Base-by-base conservation (phyloP, 2,113 vertebrate species). In the Ceyx cyanopectus region DNA sequence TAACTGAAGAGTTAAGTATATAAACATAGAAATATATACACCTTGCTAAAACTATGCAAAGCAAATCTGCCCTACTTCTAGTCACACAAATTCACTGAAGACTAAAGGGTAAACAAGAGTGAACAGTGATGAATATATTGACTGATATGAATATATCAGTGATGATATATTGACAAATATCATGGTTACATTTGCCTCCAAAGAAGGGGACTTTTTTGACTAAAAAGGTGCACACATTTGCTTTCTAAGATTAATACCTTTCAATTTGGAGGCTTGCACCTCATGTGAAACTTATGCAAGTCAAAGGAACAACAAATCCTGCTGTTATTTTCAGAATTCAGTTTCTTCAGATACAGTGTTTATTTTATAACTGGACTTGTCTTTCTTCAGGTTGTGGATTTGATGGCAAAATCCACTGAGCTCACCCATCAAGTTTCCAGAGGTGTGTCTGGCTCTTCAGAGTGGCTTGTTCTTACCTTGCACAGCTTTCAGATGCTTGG, bases 101-200 rank as follows among this genome's bases (percentile, higher is more conserved):
- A 56, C 13, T 46, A 86, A n/a, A 1, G 18, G 20, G 8, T 9
- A 81, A 87, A n/a, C 4, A 69, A 57, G 41, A 60, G 10, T 3
- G 11, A 90, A 73, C 6, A 43, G 1, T 12, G 32, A 14, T 34
- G 43, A 65, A 58, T 20, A 7, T 48, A 37, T 37, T 37, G 37
- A 37, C 37, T 37, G 37, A 37, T 37, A 37, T 10, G 37, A 37
- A 37, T 37, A 37, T 10, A 37, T 37, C 37, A 37, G 37, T 37
- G 37, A 37, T 37, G 37, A 37, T 10, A 37, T 37, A 10, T 50
- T 0, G 0, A 63, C 0, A 2, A 72, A 16, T 20, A 19, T 2
- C 2, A 1, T 17, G 37, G 6, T 12, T 27, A 78, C 81, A 84
- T 1, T n/a, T 32, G 14, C 8, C 0, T 4, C 26, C 1, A 10